Evolutionary conservation across 2,888 invertebrate species (phyloP).

Genomic region (Melanostoma mellinum): DNA sequence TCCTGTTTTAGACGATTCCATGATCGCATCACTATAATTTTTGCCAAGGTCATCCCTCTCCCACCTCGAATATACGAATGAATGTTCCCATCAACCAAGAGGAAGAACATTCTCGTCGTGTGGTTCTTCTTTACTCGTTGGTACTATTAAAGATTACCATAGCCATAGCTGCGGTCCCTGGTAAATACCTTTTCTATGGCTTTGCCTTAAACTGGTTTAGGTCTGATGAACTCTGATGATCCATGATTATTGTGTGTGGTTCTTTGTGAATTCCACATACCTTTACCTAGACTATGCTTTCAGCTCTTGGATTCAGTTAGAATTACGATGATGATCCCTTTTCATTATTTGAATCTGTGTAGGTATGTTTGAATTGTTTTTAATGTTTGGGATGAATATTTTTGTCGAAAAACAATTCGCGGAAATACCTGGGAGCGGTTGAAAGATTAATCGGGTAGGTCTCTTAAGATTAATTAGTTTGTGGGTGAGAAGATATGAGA

Average conservation of each 20-base stretch:
- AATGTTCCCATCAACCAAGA: not conserved
- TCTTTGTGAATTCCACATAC: not conserved
- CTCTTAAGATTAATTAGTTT: no score
- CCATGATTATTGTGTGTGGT: not conserved
- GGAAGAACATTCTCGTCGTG: not conserved
- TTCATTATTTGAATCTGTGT: no score
- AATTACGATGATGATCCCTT: no score
- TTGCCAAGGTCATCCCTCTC: slow-evolving; percentile 33
- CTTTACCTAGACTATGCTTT: no score
- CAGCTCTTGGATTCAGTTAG: no score
- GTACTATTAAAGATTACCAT: slow-evolving; percentile 7
- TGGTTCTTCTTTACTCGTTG: not conserved
- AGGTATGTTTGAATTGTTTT: no score
- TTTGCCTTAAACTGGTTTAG: slow-evolving; percentile 27
- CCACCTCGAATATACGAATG: slow-evolving; percentile 6
- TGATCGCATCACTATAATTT: slow-evolving; percentile 1
- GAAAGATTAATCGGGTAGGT: no score
- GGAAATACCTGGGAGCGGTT: no score
- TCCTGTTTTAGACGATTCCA: slow-evolving; percentile 13
- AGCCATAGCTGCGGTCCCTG: not conserved
- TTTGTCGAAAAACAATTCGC: no score
- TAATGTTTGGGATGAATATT: no score
- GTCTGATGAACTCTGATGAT: slow-evolving; percentile 20
- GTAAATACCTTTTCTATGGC: not conserved
- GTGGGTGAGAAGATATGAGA: no score